Base-by-base conservation (phyloP, 2,888 invertebrate genomes). In the Dinocampus coccinellae region DNA sequence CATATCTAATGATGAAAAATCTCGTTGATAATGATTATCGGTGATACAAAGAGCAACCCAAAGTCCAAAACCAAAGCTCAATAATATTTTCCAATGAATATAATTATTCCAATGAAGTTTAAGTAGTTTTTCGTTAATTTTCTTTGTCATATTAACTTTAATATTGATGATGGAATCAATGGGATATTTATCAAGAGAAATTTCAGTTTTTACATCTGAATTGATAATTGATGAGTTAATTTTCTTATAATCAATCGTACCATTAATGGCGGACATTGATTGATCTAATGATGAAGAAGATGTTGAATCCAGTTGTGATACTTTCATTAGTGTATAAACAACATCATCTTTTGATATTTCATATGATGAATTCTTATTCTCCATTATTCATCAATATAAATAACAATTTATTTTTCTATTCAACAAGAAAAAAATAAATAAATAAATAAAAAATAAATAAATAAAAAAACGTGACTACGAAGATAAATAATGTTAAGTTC, bases 41-140 rank as follows among this genome's bases (percentile, higher is more conserved):
- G 75, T 69, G 52, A 78, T 74, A 33, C 82, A 82, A 36, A 82
- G 61, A 70, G 80, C 76, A 61, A 76, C 72, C 82, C 82, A 83
- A 22, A 83, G 73, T 70, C 73, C 77, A 24, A 82, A 69, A 65
- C 81, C 81, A 65, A 78, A 79, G 39, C 74, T 75, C 42, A 81
- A 73, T 22, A 82, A 75, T 53, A 77, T 76, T 60, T 77, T 76
- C 81, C 81, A 82, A 16, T 75, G 78, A 72, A 82, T 73, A 53
- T 80, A 81, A 71, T 70, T 73, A 39, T 75, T 76, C 60, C 33
- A 36, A 36, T 69, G 42, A n/a, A 62, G 65, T 36, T 33, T 26
- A 26, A 61, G 24, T n/a, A 64, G 64, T 63, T 55, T 67, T 13
- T 47, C 22, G 2, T 24, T 33, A 11, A 47, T 52, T 69, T 34